Evolutionary conservation across 2,113 vertebrate genomes (phyloP), one percentile per base, ranked within the genome.

Genomic region (Lamprotornis superbus): DNA sequence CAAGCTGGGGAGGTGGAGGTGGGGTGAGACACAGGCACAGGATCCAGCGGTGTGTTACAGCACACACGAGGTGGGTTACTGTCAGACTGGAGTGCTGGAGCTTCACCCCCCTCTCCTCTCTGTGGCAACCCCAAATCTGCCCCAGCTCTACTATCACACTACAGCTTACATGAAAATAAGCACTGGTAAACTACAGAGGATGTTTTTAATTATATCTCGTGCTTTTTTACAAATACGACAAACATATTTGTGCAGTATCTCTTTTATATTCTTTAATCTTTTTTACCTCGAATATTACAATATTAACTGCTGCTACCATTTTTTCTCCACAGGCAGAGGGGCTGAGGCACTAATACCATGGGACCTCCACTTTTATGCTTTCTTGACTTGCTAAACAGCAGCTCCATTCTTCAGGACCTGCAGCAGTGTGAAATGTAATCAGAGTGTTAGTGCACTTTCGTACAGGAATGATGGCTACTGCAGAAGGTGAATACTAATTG

Each of bases 401-500:
- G 10, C 76, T 35, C 18, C 17, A 6, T 18, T 90, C 71, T 87
- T 63, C 73, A 70, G 35, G 73, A 85, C 42, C 88, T 73, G 20
- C 56, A 50, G n/a, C 9, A 11, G 42, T 0, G 5, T 65, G 42
- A 74, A 75, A 81, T 50, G 30, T 69, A 22, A 81, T 28, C 30
- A 76, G 39, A 23, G 55, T 14, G 15, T 33, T 67, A 31, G 25
- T 83, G 57, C 31, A 3, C 63, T 92, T 89, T 81, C 42, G 25
- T 64, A 25, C 71, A 1, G 10, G 60, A 75, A 82, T 20, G 31
- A 95, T 91, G 93, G 40, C 91, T 71, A 3, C 89, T 59, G 15
- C 21, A 75, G 73, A 94, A 92, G 95, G 91, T 94, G 83, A 92
- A 69, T 77, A 77, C 46, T 74, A 24, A 50, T 35, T 90, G 49